These are phyloP conservation scores for Scolanthus callimorphus DNA, from an alignment of 92 coral and sea anemone species.

Conservation along the genomic window DNA sequence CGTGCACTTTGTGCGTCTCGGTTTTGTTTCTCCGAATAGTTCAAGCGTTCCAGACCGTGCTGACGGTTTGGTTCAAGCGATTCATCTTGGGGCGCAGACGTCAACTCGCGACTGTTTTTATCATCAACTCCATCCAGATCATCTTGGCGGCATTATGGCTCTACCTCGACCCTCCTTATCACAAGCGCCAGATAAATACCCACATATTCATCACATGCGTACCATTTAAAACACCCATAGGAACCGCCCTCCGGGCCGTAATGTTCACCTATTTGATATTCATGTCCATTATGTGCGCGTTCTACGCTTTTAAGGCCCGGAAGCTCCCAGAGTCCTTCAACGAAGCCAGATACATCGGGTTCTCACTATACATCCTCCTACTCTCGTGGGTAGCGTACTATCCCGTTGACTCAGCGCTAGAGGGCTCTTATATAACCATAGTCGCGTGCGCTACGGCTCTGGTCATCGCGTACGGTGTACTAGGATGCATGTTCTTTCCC, in stretches of 20 bases:
- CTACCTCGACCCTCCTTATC: constrained; percentile 30
- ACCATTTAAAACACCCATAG: constrained; percentile 20
- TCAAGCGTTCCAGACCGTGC: constrained; percentile 41
- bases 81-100: constrained; percentile 6
- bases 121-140: constrained; percentile 27
- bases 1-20: constrained; percentile 38
- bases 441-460: constrained; percentile 40
- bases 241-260: constrained; percentile 7
- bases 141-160: constrained; percentile 31
- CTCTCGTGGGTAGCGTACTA: constrained; percentile 41
- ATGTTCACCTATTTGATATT: constrained; percentile 30
- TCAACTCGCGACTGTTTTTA: constrained; percentile 18
- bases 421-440: constrained; percentile 39
- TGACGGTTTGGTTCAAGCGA: constrained; percentile 36
- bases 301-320: constrained; percentile 44
- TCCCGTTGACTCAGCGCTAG: constrained; percentile 32
- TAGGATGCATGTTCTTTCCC: constrained; percentile 29
- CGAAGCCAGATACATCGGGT: constrained; percentile 46
- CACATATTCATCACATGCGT: constrained; percentile 24
- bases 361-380: constrained; percentile 35
- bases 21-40: constrained; percentile 35
- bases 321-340: constrained; percentile 41
- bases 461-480: constrained; percentile 26
- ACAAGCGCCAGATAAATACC: constrained; percentile 11
- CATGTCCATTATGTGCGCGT: constrained; percentile 29